Conservation (phyloP, 2,113 vertebrate species). For the Peromyscus polionotus region DNA sequence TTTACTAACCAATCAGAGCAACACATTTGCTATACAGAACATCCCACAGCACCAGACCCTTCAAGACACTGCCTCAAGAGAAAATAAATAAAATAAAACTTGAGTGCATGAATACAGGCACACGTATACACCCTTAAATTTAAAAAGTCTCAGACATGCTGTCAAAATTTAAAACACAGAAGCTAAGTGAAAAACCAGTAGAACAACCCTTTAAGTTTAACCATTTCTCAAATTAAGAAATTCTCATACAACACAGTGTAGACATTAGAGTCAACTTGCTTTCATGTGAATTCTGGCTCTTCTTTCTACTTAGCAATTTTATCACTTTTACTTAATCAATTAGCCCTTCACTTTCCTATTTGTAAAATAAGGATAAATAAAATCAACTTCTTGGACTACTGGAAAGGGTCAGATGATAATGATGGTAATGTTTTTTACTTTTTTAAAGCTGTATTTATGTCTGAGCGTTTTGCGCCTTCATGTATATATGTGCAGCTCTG, state of each 20-base stretch:
- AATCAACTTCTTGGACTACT: not conserved
- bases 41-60: not conserved
- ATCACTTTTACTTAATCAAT: constrained; percentile 11
- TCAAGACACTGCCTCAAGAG: not conserved
- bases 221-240: constrained; percentile 48
- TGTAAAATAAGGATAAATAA: constrained; percentile 60
- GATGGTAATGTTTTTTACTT: not conserved
- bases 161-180: constrained; percentile 29
- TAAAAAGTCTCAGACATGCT: not conserved
- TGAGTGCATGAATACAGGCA: not conserved
- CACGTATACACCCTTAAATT: not conserved
- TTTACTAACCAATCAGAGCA: no score
- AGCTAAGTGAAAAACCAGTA: not conserved
- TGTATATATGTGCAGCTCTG: not conserved
- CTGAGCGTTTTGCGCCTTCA: not conserved
- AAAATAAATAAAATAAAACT: not conserved
- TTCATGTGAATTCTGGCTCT: constrained; percentile 54
- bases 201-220: constrained; percentile 60
- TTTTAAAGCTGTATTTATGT: not conserved
- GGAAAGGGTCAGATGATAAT: constrained; percentile 47
- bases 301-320: not conserved
- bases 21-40: no score
- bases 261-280: not conserved
- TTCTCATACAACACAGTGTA: not conserved
- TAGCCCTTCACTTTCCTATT: constrained; percentile 24